These are phyloP conservation scores for Poeciliopsis turneri DNA, from an alignment of 2,797 vertebrate species.

Conservation along the genomic window DNA sequence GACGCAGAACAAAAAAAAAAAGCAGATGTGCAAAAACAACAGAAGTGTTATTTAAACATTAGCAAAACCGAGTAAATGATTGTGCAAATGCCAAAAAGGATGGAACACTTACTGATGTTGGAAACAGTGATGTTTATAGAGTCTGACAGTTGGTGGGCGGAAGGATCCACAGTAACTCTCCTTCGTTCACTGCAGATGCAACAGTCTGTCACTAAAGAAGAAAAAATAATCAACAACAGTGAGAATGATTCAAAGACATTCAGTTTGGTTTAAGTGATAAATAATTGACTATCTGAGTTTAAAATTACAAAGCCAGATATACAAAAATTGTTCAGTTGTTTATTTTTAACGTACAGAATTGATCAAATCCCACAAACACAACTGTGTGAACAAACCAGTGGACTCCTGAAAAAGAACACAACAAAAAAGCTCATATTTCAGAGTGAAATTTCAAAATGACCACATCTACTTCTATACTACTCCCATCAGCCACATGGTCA, in stretches of 20 bases:
- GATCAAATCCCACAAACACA: constrained; percentile 6
- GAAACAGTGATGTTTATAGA: too few relatives aligned
- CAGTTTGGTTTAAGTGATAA: neutral
- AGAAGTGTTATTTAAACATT: too few relatives aligned
- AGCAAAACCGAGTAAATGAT: too few relatives aligned
- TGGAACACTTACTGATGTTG: too few relatives aligned
- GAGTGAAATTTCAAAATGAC: constrained; percentile 35
- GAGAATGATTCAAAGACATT: constrained; percentile 12
- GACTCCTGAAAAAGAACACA: constrained; percentile 7
- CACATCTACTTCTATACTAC: constrained; percentile 43
- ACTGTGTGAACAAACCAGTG: constrained; percentile 1
- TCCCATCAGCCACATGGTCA: constrained; percentile 44
- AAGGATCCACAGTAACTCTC: too few relatives aligned
- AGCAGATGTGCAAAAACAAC: too few relatives aligned
- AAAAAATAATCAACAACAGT: constrained; percentile 14
- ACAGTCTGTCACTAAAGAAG: constrained; percentile 5
- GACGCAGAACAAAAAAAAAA: too few relatives aligned
- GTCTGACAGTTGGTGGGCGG: too few relatives aligned
- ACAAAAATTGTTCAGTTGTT: neutral
- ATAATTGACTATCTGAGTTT: neutral
- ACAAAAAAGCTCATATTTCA: constrained; percentile 25
- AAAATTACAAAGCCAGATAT: neutral
- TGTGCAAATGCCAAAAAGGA: too few relatives aligned
- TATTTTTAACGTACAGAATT: neutral
- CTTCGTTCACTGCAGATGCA: too few relatives aligned